phyloP scores from a whole-genome alignment of 2,113 vertebrate genomes.

The Vulpes ferrilata region DNA sequence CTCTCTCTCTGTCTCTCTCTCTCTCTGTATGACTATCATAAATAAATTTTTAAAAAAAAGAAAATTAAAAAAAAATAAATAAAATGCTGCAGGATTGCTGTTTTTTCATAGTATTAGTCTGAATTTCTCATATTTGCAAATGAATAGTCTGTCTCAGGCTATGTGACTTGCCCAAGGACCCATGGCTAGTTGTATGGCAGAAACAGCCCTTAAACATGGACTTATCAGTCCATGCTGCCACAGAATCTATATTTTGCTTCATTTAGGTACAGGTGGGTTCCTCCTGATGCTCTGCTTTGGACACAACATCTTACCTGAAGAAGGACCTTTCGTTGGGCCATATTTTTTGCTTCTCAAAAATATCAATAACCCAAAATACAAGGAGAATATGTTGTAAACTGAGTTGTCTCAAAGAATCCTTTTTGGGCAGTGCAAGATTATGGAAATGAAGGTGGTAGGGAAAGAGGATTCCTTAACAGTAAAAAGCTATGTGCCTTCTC shows the following conservation, averaged over 20 bases:
- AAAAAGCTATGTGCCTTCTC: not conserved
- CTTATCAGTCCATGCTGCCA: not conserved
- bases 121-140: not conserved
- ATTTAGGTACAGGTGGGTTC: not conserved
- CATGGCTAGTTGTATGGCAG: not conserved
- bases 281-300: not conserved
- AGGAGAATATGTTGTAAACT: not conserved
- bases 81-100: not conserved
- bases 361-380: not conserved
- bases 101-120: not conserved
- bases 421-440: not conserved
- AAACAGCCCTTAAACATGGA: not conserved
- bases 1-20: no score
- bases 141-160: not conserved
- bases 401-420: not conserved
- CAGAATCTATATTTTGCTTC: not conserved
- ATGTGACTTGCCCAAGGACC: not conserved
- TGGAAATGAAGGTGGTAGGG: not conserved
- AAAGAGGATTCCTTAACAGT: not conserved
- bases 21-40: no score
- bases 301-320: not conserved
- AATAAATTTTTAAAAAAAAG: no score
- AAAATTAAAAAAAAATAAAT: not conserved
- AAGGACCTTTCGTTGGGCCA: not conserved
- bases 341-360: slow-evolving; percentile 27